Evolutionary conservation across 2,888 invertebrate species (phyloP), one percentile per base, ranked within the genome.

Genomic region (Mimachlamys varia): DNA sequence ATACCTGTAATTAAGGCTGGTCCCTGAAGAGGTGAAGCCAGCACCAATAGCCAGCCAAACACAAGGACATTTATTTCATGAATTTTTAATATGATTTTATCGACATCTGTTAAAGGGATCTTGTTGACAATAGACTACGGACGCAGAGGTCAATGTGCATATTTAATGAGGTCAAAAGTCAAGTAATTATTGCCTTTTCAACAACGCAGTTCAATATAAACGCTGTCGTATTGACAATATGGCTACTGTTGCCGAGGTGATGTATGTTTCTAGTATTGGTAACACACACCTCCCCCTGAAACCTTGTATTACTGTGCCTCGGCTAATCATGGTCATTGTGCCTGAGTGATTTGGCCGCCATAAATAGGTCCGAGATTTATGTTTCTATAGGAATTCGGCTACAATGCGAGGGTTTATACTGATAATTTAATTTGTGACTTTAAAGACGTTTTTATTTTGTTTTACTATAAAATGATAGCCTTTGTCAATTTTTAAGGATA

Each of bases 11-110:
- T 76, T 76, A 76, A 7, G 76, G 12, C 27, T 13, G 53, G 27
- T 76, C 76, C 10, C 33, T 33, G 27, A 12, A 76, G 76, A 76
- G 76, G 76, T 76, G 27, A 76, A 33, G 33, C 15, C 15, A 76
- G 76, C 27, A 76, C 76, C 76, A 76, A 27, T 33, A 33, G 33
- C 27, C 76, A 76, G 76, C 5, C 76, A 5, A 76, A 76, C 76
- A 76, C 27, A 27, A 33, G 44, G 19, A 76, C 27, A 76, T 76
- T 33, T 76, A 76, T 76, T 27, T 76, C 76, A 76, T 76, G 76
- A 76, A 76, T 76, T 76, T 76, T 76, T 76, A 76, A 76, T 76
- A 76, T 76, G 76, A 76, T 76, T 76, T 76, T 76, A 76, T 76
- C 76, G 76, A 76, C 76, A 76, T 76, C 27, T 76, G 76, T 76